A percentile compares a stretch with the other conserved stretches of the same genome.
These are phyloP conservation scores for Romanogobio albipinnatus DNA, from an alignment of 2,113 vertebrate species.

Conservation along the genomic window DNA sequence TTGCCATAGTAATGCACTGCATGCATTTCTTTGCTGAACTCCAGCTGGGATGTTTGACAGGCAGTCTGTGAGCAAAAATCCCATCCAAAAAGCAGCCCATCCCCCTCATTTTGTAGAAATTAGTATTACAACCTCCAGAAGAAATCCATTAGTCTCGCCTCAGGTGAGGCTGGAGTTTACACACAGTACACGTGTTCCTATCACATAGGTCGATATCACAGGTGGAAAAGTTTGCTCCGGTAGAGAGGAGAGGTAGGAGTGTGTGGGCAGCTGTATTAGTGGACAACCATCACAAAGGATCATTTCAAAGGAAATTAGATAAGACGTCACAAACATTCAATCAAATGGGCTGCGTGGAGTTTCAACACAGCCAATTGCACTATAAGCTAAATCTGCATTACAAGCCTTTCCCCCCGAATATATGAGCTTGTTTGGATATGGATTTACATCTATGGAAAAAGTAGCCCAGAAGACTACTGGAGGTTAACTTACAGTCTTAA, in stretches of 20 bases:
- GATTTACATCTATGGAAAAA: neutral
- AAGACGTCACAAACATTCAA: neutral
- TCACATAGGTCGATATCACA: neutral
- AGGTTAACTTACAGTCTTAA: neutral
- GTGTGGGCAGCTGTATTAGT: neutral
- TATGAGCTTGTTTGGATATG: neutral
- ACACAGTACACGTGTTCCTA: neutral
- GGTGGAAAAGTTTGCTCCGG: neutral
- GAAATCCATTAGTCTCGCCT: neutral
- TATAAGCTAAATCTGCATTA: neutral
- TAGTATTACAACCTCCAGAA: slow-evolving; percentile 5
- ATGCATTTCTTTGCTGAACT: slow-evolving; percentile 1
- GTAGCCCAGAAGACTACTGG: neutral
- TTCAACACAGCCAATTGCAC: neutral
- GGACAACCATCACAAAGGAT: neutral
- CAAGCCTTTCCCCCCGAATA: neutral
- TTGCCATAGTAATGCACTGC: slow-evolving; percentile 37
- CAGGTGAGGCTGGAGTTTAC: neutral
- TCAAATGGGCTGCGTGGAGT: neutral
- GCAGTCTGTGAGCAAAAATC: slow-evolving; percentile 31
- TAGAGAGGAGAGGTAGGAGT: neutral
- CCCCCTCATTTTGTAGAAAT: slow-evolving; percentile 27
- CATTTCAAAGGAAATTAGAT: neutral
- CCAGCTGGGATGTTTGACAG: slow-evolving; percentile 21
- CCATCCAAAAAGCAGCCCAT: slow-evolving; percentile 3